A percentile compares a stretch with the other conserved stretches of the same genome.
These are phyloP conservation scores for Pseudorhombus dupliciocellatus DNA, from an alignment of 2,113 vertebrate genomes.

Conservation along the genomic window DNA sequence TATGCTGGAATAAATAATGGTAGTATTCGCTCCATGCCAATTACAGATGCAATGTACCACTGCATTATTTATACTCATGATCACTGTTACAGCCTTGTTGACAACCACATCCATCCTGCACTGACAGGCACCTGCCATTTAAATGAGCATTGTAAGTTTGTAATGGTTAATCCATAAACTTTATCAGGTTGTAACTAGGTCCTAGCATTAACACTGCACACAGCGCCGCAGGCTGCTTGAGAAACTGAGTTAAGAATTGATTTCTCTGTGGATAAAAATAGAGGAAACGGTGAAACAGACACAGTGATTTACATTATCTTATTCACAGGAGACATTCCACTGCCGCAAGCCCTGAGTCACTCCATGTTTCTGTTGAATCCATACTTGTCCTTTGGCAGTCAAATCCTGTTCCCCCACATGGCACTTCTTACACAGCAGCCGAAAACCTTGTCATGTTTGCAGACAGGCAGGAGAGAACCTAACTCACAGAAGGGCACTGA, in stretches of 20 bases:
- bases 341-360: slow-evolving; percentile 10
- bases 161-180: slow-evolving; percentile 4
- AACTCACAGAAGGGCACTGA: slow-evolving; percentile 53
- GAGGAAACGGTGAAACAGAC: slow-evolving; percentile 7
- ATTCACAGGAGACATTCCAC: slow-evolving; percentile 12
- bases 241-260: slow-evolving; percentile 19
- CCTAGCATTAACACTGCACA: slow-evolving; percentile 31
- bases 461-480: slow-evolving; percentile 40
- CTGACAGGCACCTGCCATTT: not conserved
- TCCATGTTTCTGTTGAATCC: not conserved
- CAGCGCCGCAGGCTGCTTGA: not conserved
- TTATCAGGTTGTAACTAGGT: not conserved
- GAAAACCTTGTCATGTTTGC: slow-evolving; percentile 50
- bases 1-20: no score
- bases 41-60: no score
- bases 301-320: slow-evolving; percentile 8
- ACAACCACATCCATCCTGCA: no score
- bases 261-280: slow-evolving; percentile 15
- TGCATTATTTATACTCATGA: no score
- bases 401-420: slow-evolving; percentile 24
- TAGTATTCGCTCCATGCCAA: no score
- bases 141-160: not conserved
- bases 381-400: slow-evolving; percentile 8
- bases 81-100: no score
- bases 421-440: slow-evolving; percentile 27